Percentiles rank a stretch among this genome's conserved stretches.
phyloP scores from a whole-genome alignment of 2,113 vertebrate species.

The Microtus montanus region DNA sequence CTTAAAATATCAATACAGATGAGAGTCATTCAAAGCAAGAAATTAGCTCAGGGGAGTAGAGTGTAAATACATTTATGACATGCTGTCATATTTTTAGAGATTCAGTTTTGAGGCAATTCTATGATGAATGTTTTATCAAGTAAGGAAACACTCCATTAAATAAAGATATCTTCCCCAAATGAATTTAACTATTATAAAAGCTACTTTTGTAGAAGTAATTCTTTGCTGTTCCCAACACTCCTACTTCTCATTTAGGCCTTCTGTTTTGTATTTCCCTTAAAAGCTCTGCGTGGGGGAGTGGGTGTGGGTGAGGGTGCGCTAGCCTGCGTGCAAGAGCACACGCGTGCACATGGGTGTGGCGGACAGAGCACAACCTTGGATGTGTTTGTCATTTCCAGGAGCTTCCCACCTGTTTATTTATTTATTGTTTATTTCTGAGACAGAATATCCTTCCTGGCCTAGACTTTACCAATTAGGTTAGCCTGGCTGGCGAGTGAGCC shows the following conservation, averaged over 20 bases:
- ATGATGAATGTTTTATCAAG: conserved; percentile 29
- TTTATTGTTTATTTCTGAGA: background rate
- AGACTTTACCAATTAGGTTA: background rate
- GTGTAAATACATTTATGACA: conserved; percentile 28
- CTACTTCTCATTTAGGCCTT: background rate
- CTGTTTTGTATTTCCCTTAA: background rate
- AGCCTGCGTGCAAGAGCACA: too few species aligned
- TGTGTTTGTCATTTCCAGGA: background rate
- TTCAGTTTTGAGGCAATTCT: conserved; percentile 10
- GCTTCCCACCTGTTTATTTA: background rate
- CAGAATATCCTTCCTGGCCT: background rate
- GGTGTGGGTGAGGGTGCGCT: background rate
- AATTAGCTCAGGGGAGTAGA: background rate
- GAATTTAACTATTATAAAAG: conserved; percentile 14
- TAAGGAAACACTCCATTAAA: conserved; percentile 33
- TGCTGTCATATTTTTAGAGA: conserved; percentile 6
- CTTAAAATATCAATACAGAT: conserved; percentile 2
- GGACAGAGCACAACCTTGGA: background rate
- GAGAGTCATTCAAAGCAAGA: background rate
- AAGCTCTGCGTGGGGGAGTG: background rate
- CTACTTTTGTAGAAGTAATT: background rate
- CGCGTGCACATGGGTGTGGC: background rate
- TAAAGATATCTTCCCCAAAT: background rate
- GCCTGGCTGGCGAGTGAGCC: background rate
- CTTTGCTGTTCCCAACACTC: background rate